Evolutionary conservation across 1,140 invertebrate species (phyloP).

Genomic region (Drosophila trapezifrons): DNA sequence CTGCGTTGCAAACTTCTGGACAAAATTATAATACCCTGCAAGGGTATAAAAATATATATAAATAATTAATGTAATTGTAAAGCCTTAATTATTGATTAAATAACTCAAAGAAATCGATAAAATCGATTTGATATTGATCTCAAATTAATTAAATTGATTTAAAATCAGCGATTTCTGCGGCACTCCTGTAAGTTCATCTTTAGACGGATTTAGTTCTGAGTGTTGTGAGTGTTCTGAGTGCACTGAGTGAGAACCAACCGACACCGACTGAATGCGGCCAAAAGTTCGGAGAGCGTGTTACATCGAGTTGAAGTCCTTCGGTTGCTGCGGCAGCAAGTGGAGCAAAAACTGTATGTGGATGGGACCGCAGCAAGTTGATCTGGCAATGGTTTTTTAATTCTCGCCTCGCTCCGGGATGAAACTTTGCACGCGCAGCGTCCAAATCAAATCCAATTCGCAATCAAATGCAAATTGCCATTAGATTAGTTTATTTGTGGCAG

Average conservation of each 20-base stretch:
- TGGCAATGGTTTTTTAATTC: constrained; percentile 44
- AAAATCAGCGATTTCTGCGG: neutral
- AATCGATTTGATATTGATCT: neutral
- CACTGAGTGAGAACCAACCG: constrained; percentile 10
- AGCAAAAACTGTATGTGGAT: constrained; percentile 46
- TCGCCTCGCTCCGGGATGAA: constrained; percentile 18
- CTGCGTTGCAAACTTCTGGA: too few relatives aligned
- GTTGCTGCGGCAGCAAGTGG: constrained; percentile 38
- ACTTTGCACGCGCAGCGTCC: constrained; percentile 57
- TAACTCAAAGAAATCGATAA: neutral
- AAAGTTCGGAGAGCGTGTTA: constrained; percentile 55
- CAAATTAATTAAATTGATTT: neutral
- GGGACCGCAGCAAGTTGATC: constrained; percentile 62
- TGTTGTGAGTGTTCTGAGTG: neutral
- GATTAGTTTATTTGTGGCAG: constrained; percentile 77
- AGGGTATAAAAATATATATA: too few relatives aligned
- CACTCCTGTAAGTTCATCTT: neutral
- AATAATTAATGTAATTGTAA: too few relatives aligned
- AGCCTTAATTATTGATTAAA: too few relatives aligned
- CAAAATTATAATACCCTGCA: too few relatives aligned
- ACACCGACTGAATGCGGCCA: constrained; percentile 52
- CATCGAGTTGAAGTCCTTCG: constrained; percentile 54
- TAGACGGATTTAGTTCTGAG: neutral
- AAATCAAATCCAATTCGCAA: constrained; percentile 79
- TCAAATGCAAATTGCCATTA: constrained; percentile 82